These are phyloP conservation scores for Mesaphorura yosii DNA, from an alignment of 1,140 invertebrate species.

Conservation along the genomic window DNA sequence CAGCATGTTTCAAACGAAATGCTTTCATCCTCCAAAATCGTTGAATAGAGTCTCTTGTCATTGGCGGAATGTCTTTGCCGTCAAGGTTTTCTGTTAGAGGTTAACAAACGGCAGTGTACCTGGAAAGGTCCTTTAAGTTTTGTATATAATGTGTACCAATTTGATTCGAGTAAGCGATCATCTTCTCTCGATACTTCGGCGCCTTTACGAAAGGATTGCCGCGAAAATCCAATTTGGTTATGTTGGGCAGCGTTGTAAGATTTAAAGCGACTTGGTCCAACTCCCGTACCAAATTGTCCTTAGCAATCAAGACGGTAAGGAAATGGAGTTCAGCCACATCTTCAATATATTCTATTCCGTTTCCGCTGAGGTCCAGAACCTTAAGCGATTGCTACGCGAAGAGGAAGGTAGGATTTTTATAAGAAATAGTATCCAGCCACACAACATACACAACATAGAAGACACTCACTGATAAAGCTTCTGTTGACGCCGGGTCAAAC, in stretches of 20 bases:
- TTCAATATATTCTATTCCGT: slow-evolving; percentile 20
- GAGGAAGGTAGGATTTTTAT: slow-evolving; percentile 12
- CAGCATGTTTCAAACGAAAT: slow-evolving; percentile 1
- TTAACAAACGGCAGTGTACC: neutral
- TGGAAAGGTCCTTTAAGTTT: neutral
- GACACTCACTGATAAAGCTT: slow-evolving; percentile 45
- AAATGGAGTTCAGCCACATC: slow-evolving; percentile 15
- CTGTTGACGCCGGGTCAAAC: slow-evolving; percentile 51
- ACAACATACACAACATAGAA: neutral
- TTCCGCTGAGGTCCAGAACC: slow-evolving; percentile 18
- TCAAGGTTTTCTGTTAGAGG: slow-evolving; percentile 20
- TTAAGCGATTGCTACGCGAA: slow-evolving; percentile 7
- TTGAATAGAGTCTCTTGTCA: slow-evolving; percentile 16
- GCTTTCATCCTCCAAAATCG: slow-evolving; percentile 21
- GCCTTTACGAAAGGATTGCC: slow-evolving; percentile 20
- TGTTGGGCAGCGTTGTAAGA: slow-evolving; percentile 11
- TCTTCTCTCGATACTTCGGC: slow-evolving; percentile 22
- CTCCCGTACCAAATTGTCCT: slow-evolving; percentile 13
- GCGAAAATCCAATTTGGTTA: slow-evolving; percentile 16
- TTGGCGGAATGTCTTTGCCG: slow-evolving; percentile 19
- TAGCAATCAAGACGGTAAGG: slow-evolving; percentile 8
- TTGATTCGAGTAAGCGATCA: slow-evolving; percentile 18
- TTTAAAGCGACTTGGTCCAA: slow-evolving; percentile 12
- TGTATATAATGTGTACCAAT: slow-evolving; percentile 6
- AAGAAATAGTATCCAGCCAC: neutral